A percentile compares a stretch with the other conserved stretches of the same genome.
phyloP scores from a whole-genome alignment of 53 echinoderm and acorn worm genomes.

The Arbacia lixula region DNA sequence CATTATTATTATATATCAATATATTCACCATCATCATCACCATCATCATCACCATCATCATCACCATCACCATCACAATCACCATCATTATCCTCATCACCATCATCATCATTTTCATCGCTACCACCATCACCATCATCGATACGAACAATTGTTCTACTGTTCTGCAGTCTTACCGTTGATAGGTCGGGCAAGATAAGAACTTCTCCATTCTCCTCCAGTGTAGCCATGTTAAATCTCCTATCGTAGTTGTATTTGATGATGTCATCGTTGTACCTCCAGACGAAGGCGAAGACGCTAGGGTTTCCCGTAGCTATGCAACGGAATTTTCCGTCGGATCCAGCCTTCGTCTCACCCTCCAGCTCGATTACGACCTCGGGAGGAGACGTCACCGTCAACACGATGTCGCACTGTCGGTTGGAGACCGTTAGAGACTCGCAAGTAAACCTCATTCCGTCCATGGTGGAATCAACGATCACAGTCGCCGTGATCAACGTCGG shows the following conservation, averaged over 20 bases:
- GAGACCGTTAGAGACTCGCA: not conserved
- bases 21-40: not conserved
- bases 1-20: not conserved
- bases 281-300: conserved; percentile 24
- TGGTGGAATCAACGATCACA: not conserved
- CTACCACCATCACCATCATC: conserved; percentile 13
- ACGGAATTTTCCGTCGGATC: conserved; percentile 23
- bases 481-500: conserved; percentile 39
- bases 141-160: not conserved
- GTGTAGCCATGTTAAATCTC: conserved; percentile 30
- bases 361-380: conserved; percentile 27
- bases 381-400: conserved; percentile 11
- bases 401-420: conserved; percentile 11
- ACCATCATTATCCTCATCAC: not conserved
- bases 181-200: conserved; percentile 25
- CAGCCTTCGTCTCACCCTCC: conserved; percentile 32
- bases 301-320: conserved; percentile 40
- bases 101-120: conserved; percentile 12
- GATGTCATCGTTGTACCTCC: conserved; percentile 27
- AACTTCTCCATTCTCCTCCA: conserved; percentile 5
- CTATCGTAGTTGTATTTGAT: conserved; percentile 26
- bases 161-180: not conserved
- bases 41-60: not conserved
- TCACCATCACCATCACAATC: not conserved
- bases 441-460: conserved; percentile 17